Conservation (phyloP, 2,113 vertebrate species). For the Cepphus grylle region DNA sequence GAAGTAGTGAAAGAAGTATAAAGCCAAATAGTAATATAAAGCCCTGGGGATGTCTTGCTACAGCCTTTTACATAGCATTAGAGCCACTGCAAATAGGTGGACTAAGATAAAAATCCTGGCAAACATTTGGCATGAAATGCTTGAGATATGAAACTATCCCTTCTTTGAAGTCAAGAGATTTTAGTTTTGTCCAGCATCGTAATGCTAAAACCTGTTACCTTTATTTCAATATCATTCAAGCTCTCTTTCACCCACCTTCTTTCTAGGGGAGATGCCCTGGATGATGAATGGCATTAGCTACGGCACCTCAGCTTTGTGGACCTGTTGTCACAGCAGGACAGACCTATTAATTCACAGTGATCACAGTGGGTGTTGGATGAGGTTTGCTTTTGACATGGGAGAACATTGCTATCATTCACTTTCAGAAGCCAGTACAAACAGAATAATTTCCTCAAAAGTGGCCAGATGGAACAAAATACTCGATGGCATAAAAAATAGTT, state of each 20-base stretch:
- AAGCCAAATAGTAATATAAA: slow-evolving; percentile 71
- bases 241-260: neutral
- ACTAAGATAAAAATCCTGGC: slow-evolving; percentile 65
- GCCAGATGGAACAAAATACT: neutral
- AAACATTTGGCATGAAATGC: slow-evolving; percentile 63
- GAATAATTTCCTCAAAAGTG: neutral
- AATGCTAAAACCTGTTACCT: neutral
- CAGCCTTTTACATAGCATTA: slow-evolving; percentile 60
- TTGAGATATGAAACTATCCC: slow-evolving; percentile 62
- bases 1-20: slow-evolving; percentile 64
- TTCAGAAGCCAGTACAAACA: neutral
- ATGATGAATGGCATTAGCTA: neutral
- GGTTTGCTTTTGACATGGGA: neutral
- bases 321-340: neutral
- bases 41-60: slow-evolving; percentile 8
- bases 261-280: neutral
- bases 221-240: neutral
- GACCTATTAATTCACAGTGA: neutral
- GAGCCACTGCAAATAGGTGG: slow-evolving; percentile 62
- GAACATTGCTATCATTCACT: neutral
- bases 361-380: neutral
- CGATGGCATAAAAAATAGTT: neutral
- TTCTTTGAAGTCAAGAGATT: slow-evolving; percentile 54
- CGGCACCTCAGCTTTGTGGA: neutral
- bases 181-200: slow-evolving; percentile 9